Evolutionary conservation across 2,888 invertebrate species (phyloP).

Genomic region (Blomia tropicalis): DNA sequence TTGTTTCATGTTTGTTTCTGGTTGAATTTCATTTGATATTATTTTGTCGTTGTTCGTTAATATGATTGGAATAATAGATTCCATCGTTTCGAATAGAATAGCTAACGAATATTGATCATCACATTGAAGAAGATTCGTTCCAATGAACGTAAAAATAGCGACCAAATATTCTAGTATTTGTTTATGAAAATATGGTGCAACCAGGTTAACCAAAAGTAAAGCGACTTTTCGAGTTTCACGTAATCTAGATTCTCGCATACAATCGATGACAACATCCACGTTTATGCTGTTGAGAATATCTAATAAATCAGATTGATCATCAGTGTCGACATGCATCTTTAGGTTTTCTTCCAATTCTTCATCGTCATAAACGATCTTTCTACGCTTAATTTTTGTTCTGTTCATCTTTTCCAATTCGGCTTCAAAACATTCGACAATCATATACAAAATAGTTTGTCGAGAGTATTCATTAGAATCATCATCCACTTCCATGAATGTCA

Average conservation of each 20-base stretch:
- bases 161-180: conserved; percentile 81
- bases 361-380: no score
- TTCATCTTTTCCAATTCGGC: conserved; percentile 37
- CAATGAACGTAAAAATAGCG: conserved; percentile 95
- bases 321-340: conserved; percentile 1
- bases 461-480: conserved; percentile 68
- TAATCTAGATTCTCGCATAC: conserved; percentile 72
- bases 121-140: conserved; percentile 72
- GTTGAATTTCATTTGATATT: conserved; percentile 11
- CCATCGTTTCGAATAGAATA: conserved; percentile 72
- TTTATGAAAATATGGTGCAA: conserved; percentile 21
- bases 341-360: not conserved
- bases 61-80: conserved; percentile 72
- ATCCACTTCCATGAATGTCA: conserved; percentile 58
- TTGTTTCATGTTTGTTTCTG: not conserved
- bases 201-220: conserved; percentile 41
- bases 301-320: not conserved
- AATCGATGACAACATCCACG: conserved; percentile 59
- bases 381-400: not conserved
- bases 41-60: conserved; percentile 35
- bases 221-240: conserved; percentile 92
- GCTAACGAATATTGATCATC: conserved; percentile 90
- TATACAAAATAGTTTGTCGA: conserved; percentile 65
- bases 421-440: conserved; percentile 49
- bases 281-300: not conserved